Evolutionary conservation across 2,797 vertebrate genomes (phyloP), one percentile per base, ranked within the genome.

Genomic region (Manis javanica): DNA sequence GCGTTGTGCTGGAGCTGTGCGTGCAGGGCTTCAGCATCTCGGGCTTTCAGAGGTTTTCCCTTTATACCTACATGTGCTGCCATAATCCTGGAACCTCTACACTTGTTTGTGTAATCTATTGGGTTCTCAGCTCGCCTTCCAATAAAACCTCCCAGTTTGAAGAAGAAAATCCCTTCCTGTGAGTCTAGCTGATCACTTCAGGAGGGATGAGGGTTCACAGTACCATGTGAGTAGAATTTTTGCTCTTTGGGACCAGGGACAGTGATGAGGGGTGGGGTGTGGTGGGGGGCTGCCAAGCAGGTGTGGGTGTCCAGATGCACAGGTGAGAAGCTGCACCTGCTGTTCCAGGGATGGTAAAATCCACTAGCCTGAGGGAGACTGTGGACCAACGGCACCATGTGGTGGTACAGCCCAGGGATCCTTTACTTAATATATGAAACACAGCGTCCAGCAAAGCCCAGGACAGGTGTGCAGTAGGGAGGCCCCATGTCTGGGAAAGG

Each of bases 211-310:
- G 74, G 7, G 8, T 14, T 23, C 31, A 1, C 0, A 23, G 39
- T 63, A 13, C 9, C 2, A 2, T 11, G 83, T 75, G 24, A 5
- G 6, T 34, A 16, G 19, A 14, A 7, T 4, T 10, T 5, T 66
- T 74, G 57, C 63, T 37, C 34, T 8, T 2, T 1, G 3, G 68
- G 69, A 49, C 24, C 21, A 8, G 46, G 34, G 7, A 0, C 0
- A 0, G 4, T 6, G 18, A 7, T 0, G 64, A 14, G 1, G 81
- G 42, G 24, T 0, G 0, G 8, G 7, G 39, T 7, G 46, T 2
- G 24, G 18, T 5, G 4, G 89, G 74, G 24, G 46, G 46, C 46
- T 46, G 46, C 46, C 46, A 46, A 1, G 46, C 46, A 46, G 46
- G 46, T 46, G 46, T 46, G 46, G 46, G 46, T 46, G 46, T 10